These are phyloP conservation scores for Gavia stellata DNA, from an alignment of 2,113 vertebrate species.

Conservation along the genomic window DNA sequence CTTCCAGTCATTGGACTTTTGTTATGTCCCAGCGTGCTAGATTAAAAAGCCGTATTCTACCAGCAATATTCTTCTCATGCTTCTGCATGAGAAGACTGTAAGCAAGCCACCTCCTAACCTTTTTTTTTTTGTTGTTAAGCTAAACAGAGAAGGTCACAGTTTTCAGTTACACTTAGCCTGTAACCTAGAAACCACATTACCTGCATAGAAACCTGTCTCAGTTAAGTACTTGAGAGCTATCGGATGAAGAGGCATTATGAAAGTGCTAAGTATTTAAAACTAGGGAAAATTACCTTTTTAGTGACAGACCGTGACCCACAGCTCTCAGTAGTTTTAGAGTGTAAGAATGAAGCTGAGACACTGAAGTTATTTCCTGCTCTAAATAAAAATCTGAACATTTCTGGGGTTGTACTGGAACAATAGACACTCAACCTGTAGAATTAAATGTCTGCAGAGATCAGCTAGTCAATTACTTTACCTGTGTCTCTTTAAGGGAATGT, in stretches of 20 bases:
- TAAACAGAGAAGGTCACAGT: conserved; percentile 52
- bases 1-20: not conserved
- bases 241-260: conserved; percentile 44
- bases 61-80: not conserved
- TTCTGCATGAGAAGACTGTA: not conserved
- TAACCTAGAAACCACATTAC: conserved; percentile 64
- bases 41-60: not conserved
- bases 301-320: conserved; percentile 40
- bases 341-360: not conserved
- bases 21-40: not conserved
- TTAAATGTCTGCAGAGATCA: conserved; percentile 7
- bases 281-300: conserved; percentile 56
- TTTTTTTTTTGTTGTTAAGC: not conserved
- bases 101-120: conserved; percentile 14
- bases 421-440: not conserved
- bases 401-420: conserved; percentile 7
- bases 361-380: conserved; percentile 1
- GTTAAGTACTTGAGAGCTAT: conserved; percentile 54
- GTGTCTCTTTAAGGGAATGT: not conserved
- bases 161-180: conserved; percentile 55
- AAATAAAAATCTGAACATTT: conserved; percentile 2
- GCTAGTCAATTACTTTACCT: not conserved
- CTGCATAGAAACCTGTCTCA: conserved; percentile 43
- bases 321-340: not conserved
- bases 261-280: conserved; percentile 58